Conservation (phyloP, 2,888 invertebrate genomes). For the Tiliacea aurago region DNA sequence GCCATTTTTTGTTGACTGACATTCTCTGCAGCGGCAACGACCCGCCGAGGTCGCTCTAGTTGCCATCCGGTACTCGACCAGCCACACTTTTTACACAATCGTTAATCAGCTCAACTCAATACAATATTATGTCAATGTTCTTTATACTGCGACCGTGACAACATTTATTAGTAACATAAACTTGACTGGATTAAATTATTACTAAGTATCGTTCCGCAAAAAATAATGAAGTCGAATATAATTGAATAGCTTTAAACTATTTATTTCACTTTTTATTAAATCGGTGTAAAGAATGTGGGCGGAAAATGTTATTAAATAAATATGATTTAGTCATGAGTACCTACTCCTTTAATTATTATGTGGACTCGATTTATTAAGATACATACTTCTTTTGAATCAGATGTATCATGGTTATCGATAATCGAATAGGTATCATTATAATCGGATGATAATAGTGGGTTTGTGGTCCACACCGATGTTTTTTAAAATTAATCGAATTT, state of each 20-base stretch:
- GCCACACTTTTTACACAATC: conserved; percentile 71
- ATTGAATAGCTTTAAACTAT: conserved; percentile 8
- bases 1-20: conserved; percentile 74
- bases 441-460: conserved; percentile 33
- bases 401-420: conserved; percentile 17
- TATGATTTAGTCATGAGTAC: conserved; percentile 31
- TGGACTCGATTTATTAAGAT: conserved; percentile 43
- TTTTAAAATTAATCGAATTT: conserved; percentile 19
- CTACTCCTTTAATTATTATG: conserved; percentile 39
- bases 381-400: conserved; percentile 21
- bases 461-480: conserved; percentile 28
- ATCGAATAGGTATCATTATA: conserved; percentile 43
- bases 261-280: conserved; percentile 48
- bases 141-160: conserved; percentile 33
- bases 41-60: conserved; percentile 79
- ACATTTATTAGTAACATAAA: conserved; percentile 48
- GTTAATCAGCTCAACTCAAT: conserved; percentile 46
- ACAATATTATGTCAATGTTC: conserved; percentile 44
- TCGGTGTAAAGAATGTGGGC: conserved; percentile 16
- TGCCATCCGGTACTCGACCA: conserved; percentile 76
- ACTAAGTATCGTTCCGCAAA: conserved; percentile 35
- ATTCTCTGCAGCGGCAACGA: conserved; percentile 83
- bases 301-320: conserved; percentile 36
- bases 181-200: conserved; percentile 38
- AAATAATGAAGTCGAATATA: conserved; percentile 30